Conservation (phyloP, 2,888 invertebrate genomes). For the Ennomos erosarius region DNA sequence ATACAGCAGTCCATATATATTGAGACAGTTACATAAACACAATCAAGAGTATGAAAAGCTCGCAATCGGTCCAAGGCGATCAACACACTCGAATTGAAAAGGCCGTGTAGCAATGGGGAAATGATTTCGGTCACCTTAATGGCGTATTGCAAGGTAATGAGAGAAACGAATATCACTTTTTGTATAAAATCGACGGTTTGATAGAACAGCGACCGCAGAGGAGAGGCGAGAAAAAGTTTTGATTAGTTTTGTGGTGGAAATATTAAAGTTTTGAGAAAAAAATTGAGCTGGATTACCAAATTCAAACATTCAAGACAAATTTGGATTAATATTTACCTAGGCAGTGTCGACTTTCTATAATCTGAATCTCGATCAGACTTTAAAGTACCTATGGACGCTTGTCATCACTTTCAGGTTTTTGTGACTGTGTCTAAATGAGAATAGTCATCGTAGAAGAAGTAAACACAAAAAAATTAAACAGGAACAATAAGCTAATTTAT, state of each 20-base stretch:
- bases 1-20: background rate
- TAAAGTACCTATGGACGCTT: too few species aligned
- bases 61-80: constrained; percentile 41
- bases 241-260: constrained; percentile 29
- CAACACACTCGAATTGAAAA: constrained; percentile 35
- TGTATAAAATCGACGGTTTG: constrained; percentile 30
- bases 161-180: constrained; percentile 28
- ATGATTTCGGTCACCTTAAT: constrained; percentile 36
- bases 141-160: constrained; percentile 39
- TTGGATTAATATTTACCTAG: too few species aligned
- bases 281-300: too few species aligned
- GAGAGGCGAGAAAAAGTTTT: constrained; percentile 29
- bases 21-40: constrained; percentile 9
- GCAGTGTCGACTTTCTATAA: too few species aligned
- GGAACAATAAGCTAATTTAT: constrained; percentile 68
- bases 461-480: constrained; percentile 59
- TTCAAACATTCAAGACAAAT: too few species aligned
- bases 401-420: too few species aligned
- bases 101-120: constrained; percentile 36
- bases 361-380: too few species aligned
- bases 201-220: constrained; percentile 36
- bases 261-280: background rate
- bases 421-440: too few species aligned
- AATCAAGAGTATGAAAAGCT: constrained; percentile 23
- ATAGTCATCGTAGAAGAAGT: background rate